Percentiles rank a stretch among this genome's conserved stretches.
Evolutionary conservation across 2,113 vertebrate species (phyloP).

Genomic region (Corythornis madagascariensis): DNA sequence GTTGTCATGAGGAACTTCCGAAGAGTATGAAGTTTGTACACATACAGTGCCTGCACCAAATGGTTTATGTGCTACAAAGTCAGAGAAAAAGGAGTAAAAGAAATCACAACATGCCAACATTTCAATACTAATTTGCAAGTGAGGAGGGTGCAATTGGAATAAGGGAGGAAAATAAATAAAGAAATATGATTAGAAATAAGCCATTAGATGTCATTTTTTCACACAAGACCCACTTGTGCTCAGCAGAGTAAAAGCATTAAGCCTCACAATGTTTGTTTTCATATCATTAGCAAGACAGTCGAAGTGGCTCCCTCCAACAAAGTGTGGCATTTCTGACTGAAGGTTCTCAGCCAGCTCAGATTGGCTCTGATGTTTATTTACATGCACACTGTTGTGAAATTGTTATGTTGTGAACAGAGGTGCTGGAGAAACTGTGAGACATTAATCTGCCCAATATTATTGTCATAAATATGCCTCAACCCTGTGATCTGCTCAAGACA

Average conservation of each 20-base stretch:
- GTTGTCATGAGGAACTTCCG: background rate
- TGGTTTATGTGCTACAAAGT: background rate
- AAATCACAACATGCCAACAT: background rate
- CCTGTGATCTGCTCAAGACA: background rate
- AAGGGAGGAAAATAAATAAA: background rate
- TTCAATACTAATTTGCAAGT: background rate
- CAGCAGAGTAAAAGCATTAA: background rate
- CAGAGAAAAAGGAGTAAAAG: background rate
- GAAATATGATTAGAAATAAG: background rate
- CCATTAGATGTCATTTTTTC: background rate
- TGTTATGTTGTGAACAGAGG: background rate
- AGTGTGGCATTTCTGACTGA: slow-evolving; percentile 8
- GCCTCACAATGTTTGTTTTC: slow-evolving; percentile 9
- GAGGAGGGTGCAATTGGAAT: background rate
- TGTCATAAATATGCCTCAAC: background rate
- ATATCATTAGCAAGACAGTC: background rate
- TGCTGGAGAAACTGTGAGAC: background rate
- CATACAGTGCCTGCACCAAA: background rate
- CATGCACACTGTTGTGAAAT: slow-evolving; percentile 4
- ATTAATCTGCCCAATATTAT: background rate
- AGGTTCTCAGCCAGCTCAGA: background rate
- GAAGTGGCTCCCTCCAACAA: background rate
- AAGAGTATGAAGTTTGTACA: background rate
- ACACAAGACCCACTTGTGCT: background rate
- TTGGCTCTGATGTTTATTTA: slow-evolving; percentile 33